Evolutionary conservation across 2,888 invertebrate genomes (phyloP).

Genomic region (Vanessa cardui): DNA sequence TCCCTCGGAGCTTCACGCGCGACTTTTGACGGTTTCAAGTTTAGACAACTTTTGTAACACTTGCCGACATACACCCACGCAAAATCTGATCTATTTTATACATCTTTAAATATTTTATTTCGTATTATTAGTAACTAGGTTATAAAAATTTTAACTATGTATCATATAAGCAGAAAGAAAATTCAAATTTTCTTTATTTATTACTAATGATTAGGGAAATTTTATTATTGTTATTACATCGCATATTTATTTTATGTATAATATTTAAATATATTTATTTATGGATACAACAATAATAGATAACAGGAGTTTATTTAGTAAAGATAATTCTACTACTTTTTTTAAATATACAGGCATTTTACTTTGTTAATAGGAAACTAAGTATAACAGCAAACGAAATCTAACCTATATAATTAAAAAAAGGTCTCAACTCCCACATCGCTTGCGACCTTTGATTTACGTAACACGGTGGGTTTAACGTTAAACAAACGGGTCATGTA

Average conservation of each 20-base stretch:
- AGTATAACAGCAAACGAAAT: neutral
- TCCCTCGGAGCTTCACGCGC: constrained; percentile 18
- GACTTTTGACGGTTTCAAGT: constrained; percentile 30
- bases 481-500: constrained; percentile 23
- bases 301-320: too few species aligned
- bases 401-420: neutral
- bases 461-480: constrained; percentile 45
- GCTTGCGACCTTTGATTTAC: constrained; percentile 48
- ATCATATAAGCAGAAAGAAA: too few species aligned
- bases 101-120: neutral
- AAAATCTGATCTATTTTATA: neutral
- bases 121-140: too few species aligned
- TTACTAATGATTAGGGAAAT: too few species aligned
- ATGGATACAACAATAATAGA: too few species aligned
- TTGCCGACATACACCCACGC: constrained; percentile 18
- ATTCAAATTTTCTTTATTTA: too few species aligned
- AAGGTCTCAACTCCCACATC: constrained; percentile 44
- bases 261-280: too few species aligned
- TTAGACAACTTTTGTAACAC: constrained; percentile 24
- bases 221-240: too few species aligned
- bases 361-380: too few species aligned
- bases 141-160: neutral
- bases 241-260: too few species aligned
- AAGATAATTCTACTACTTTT: too few species aligned
- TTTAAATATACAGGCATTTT: too few species aligned